phyloP scores from a whole-genome alignment of 2,888 invertebrate species.

The Scaeva pyrastri region DNA sequence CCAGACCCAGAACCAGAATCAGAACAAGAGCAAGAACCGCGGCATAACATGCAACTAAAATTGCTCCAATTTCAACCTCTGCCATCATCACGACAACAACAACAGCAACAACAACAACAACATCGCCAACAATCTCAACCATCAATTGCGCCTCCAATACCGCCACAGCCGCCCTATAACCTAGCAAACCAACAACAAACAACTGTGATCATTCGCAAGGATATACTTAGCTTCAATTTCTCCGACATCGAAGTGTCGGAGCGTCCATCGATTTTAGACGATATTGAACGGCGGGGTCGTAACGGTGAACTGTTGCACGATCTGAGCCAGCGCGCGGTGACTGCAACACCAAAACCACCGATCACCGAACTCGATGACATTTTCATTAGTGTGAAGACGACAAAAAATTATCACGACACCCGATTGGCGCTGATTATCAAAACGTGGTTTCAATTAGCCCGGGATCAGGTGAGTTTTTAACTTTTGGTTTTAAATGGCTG shows the following conservation, averaged over 20 bases:
- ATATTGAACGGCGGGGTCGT: conserved; percentile 81
- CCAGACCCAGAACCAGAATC: conserved; percentile 47
- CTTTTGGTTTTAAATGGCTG: background rate
- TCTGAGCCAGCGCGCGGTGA: conserved; percentile 83
- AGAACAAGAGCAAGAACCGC: conserved; percentile 42
- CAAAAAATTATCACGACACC: conserved; percentile 92
- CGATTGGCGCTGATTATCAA: conserved; percentile 94
- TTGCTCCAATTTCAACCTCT: conserved; percentile 69
- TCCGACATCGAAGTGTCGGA: conserved; percentile 83
- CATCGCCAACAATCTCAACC: conserved; percentile 67
- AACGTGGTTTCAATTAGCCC: conserved; percentile 98
- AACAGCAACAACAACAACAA: conserved; percentile 50
- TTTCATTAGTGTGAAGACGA: conserved; percentile 98
- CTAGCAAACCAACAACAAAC: conserved; percentile 78
- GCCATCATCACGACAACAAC: conserved; percentile 49
- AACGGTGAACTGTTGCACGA: conserved; percentile 82
- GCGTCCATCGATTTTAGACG: conserved; percentile 80
- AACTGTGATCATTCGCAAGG: conserved; percentile 83
- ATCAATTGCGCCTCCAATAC: conserved; percentile 26
- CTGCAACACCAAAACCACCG: conserved; percentile 85
- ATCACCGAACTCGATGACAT: conserved; percentile 92
- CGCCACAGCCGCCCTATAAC: conserved; percentile 70
- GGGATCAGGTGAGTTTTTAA: conserved; percentile 90
- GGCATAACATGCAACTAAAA: conserved; percentile 63
- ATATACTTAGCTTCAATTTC: conserved; percentile 83